These are phyloP conservation scores for Zophobas morio DNA, from an alignment of 1,140 invertebrate genomes.

Conservation along the genomic window DNA sequence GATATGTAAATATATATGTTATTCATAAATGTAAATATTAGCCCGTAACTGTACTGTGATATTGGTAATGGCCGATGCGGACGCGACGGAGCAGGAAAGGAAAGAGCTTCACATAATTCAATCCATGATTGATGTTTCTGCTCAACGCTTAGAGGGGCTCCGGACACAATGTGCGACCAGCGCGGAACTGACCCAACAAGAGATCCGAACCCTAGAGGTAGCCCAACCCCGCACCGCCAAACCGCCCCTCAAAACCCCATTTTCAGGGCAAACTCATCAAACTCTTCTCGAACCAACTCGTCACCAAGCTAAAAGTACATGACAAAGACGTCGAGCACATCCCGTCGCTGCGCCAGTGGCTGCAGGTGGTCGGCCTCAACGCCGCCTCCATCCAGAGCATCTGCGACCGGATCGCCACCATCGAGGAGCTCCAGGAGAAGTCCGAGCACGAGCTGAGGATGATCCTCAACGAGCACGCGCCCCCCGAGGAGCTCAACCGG, in stretches of 20 bases:
- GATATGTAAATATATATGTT: constrained; percentile 59
- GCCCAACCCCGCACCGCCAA: constrained; percentile 35
- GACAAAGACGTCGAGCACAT: constrained; percentile 74
- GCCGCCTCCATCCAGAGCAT: constrained; percentile 69
- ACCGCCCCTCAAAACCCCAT: constrained; percentile 16
- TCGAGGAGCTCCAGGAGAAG: constrained; percentile 87
- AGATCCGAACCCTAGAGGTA: constrained; percentile 95
- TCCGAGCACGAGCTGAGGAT: constrained; percentile 85
- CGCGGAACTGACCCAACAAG: constrained; percentile 93
- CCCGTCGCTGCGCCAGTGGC: constrained; percentile 89
- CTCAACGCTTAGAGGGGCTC: constrained; percentile 90
- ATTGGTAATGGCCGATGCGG: constrained; percentile 64
- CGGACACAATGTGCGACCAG: constrained; percentile 93
- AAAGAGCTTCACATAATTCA: constrained; percentile 78
- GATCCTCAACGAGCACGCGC: constrained; percentile 78
- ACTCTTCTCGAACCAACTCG: constrained; percentile 91
- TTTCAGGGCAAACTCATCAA: constrained; percentile 94
- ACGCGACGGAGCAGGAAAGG: constrained; percentile 70
- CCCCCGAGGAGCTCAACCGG: constrained; percentile 84
- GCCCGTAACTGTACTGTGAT: constrained; percentile 58
- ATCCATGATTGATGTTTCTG: constrained; percentile 96
- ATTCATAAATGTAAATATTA: constrained; percentile 59
- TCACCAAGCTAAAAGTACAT: constrained; percentile 84
- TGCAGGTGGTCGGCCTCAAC: constrained; percentile 86
- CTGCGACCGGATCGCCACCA: constrained; percentile 75